Evolutionary conservation across 2,888 invertebrate species (phyloP).

Genomic region (Rhodophaea formosa): DNA sequence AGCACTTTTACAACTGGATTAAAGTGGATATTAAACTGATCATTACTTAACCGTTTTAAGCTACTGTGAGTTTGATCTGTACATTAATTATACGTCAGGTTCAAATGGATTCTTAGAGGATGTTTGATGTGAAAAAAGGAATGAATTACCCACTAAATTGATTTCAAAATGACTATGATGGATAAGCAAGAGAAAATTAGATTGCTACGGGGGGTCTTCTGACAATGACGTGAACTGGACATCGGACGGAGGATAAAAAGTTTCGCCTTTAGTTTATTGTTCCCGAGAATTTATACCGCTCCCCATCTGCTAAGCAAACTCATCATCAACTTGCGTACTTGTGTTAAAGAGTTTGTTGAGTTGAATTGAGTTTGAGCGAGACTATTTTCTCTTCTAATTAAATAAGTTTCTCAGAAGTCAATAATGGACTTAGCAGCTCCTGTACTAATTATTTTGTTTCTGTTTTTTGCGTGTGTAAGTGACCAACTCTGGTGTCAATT

Average conservation of each 20-base stretch:
- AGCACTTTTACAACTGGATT: conserved; percentile 10
- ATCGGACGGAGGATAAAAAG: conserved; percentile 45
- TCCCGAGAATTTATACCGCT: conserved; percentile 37
- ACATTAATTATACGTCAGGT: conserved; percentile 8
- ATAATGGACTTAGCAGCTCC: too few species aligned
- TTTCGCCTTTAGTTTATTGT: conserved; percentile 37
- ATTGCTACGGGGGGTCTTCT: conserved; percentile 62
- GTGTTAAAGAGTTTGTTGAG: too few species aligned
- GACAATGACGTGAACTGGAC: conserved; percentile 57
- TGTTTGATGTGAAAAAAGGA: conserved; percentile 24
- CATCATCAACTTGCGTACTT: too few species aligned
- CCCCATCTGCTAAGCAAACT: too few species aligned
- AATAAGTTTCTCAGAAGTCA: too few species aligned
- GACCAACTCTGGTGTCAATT: too few species aligned
- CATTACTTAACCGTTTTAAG: conserved; percentile 9
- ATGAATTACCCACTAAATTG: conserved; percentile 35
- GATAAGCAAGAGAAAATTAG: conserved; percentile 52
- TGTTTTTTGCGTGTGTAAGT: too few species aligned
- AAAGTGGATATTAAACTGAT: neutral
- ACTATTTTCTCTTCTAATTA: too few species aligned
- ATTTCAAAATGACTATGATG: conserved; percentile 46
- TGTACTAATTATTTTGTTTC: neutral
- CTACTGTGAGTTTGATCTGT: conserved; percentile 22
- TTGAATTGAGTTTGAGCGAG: too few species aligned
- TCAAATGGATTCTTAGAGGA: conserved; percentile 26